Percentiles rank a stretch among this genome's conserved stretches.
Conservation (phyloP, 2,888 invertebrate genomes). For the Eupithecia dodoneata region DNA sequence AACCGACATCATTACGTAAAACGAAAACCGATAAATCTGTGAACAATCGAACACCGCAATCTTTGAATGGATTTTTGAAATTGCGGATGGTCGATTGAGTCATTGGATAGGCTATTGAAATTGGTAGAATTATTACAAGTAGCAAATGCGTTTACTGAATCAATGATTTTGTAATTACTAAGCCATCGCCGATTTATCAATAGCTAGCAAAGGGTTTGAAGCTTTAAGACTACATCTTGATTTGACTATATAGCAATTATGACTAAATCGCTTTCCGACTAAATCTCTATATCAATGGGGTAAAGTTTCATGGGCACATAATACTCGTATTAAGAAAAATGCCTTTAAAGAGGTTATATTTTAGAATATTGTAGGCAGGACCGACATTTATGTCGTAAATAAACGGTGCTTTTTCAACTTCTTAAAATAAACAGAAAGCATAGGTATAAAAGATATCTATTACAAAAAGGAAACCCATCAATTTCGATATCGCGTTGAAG, state of each 20-base stretch:
- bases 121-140: constrained; percentile 8
- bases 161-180: constrained; percentile 4
- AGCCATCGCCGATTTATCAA: background rate
- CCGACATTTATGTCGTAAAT: background rate
- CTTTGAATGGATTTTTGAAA: constrained; percentile 37
- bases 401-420: background rate
- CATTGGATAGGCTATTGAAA: constrained; percentile 23
- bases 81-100: constrained; percentile 32
- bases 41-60: constrained; percentile 48
- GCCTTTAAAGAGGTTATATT: background rate
- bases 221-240: too few species aligned
- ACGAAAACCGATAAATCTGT: constrained; percentile 40
- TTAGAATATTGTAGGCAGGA: background rate
- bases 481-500: constrained; percentile 21
- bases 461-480: background rate
- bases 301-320: background rate
- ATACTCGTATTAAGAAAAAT: background rate
- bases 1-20: constrained; percentile 56
- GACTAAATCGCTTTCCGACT: too few species aligned
- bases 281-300: background rate
- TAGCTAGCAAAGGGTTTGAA: background rate
- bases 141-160: constrained; percentile 11
- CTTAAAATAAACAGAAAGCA: too few species aligned
- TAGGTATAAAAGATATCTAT: too few species aligned
- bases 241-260: too few species aligned